Evolutionary conservation across 2,113 vertebrate genomes (phyloP), one percentile per base, ranked within the genome.

Genomic region (Charina bottae): DNA sequence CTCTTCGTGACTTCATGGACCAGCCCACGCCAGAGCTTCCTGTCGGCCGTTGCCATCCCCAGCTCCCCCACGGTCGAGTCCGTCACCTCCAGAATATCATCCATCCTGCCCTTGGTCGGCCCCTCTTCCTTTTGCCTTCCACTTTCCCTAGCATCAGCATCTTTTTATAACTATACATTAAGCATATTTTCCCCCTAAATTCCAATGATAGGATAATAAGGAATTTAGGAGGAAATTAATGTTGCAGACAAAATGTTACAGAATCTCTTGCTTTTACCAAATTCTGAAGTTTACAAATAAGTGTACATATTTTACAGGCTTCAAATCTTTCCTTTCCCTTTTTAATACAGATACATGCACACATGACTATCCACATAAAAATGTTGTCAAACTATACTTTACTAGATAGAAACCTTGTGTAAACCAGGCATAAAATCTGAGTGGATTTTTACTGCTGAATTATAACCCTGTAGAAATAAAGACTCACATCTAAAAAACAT

Each of bases 391-490:
- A 95, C 95, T 96, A 96, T 94, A 94, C 96, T 94, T 96, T 49
- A 59, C 88, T 92, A 95, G 95, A 87, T 89, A 92, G 94, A 96
- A 83, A 96, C 94, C 94, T 19, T 93, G 94, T 95, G 94, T 96
- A 96, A 96, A 96, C 94, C 94, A 96, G 95, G 95, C 96, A 95
- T 96, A 96, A 96, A 97, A 94, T 94, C 90, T 93, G 94, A 96
- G 95, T 96, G 96, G 94, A 56, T 94, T 97, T 96, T 97, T 96
- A 97, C 96, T 96, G 95, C 90, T 28, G 90, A 24, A 90, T 72
- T 95, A 96, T 96, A 96, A 96, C 96, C 95, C 94, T 94, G 42
- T 0, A 93, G 88, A 95, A 96, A 96, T 97, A 96, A 93, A 95
- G 92, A 90, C 92, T 94, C 84, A 33, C 88, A 4, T 87, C 58